A percentile compares a stretch with the other conserved stretches of the same genome.
Conservation (phyloP, 2,888 invertebrate species). For the Noctua pronuba region DNA sequence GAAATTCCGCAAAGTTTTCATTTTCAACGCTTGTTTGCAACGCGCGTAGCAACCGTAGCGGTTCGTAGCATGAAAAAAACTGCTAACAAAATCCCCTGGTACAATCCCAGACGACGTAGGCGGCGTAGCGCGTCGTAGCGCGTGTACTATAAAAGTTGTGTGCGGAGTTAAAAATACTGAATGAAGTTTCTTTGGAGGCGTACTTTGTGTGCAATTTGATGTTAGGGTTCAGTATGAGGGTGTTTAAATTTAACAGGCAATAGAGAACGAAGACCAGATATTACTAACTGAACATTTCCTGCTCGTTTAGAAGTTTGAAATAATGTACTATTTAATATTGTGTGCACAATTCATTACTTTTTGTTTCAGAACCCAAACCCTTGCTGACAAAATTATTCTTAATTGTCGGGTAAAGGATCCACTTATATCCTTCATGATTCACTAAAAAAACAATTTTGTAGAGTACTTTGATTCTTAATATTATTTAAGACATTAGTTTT, state of each 20-base stretch:
- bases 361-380: neutral
- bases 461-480: neutral
- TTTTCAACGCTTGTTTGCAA: constrained; percentile 64
- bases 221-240: constrained; percentile 40
- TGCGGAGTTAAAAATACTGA: constrained; percentile 74
- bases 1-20: constrained; percentile 54
- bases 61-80: constrained; percentile 51
- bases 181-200: constrained; percentile 69
- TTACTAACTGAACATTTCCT: neutral
- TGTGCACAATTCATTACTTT: neutral
- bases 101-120: constrained; percentile 66
- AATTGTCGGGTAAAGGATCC: neutral
- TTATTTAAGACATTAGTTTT: neutral
- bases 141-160: constrained; percentile 74
- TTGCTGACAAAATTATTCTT: neutral
- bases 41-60: constrained; percentile 58
- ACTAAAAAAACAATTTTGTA: neutral
- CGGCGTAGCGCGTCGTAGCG: constrained; percentile 66
- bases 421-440: neutral
- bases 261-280: neutral
- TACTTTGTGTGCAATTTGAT: constrained; percentile 54
- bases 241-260: neutral
- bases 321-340: neutral
- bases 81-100: constrained; percentile 56
- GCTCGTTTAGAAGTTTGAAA: neutral